Evolutionary conservation across 2,797 vertebrate genomes (phyloP), one percentile per base, ranked within the genome.

Genomic region (Thaleichthys pacificus): DNA sequence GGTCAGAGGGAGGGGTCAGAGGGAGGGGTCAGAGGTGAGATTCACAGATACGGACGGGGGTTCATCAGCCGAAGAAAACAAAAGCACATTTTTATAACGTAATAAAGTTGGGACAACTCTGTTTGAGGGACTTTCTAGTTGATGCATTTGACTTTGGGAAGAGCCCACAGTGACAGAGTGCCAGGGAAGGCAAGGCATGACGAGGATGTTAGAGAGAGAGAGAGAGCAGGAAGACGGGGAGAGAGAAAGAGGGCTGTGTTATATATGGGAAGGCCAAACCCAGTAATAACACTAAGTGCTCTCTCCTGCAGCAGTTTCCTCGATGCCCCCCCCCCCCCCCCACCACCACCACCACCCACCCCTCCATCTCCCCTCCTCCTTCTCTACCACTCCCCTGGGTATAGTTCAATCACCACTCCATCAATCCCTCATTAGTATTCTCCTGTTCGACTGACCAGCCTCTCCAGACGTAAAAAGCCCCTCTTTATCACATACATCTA

Each of bases 281-380:
- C 85, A 84, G 81, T 88, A 93, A 93, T 93, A 84, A 81, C 5
- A 72, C 84, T 91, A 90, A 93, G 91, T 93, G 92, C 89, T 87
- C 76, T 82, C 70, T 82, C 82, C 87, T 84, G 90, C 87, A 90
- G 56, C 57, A 47, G 85, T 85, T 61, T 15, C 14, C 79, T 80
- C 67, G 80, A 84, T 77, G 15, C 79, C 81, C 82, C 14, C 81
- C 77, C 78, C 19, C n/a, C 79, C 81, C 82, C 14, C 81, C 77
- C 78, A 1, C 22, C 28, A 78, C 19, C 26, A 1, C 69, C 61
- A 68, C 71, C 77, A 70, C 49, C 49, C 84, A 78, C 42, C 47
- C 28, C 77, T 77, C n/a, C 21, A 26, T 7, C 7, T n/a, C 22
- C 54, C 28, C 67, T 11, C n/a, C 49, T n/a, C 3, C 51, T 26